Evolutionary conservation across 1,140 invertebrate species (phyloP).

Genomic region (Drosophila quadrilineata): DNA sequence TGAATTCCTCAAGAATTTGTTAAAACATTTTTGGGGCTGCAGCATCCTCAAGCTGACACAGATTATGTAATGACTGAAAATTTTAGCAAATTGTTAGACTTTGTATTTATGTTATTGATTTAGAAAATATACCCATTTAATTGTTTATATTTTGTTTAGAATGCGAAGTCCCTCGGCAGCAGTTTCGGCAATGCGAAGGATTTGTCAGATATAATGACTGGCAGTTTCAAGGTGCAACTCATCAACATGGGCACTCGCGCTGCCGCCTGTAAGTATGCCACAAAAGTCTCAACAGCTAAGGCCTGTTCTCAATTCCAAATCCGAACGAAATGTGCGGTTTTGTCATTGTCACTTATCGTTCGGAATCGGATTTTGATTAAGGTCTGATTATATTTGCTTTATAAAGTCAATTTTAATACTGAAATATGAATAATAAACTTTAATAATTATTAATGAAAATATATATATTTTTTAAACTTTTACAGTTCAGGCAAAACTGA

Average conservation of each 20-base stretch:
- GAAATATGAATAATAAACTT: too few relatives aligned
- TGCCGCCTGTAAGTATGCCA: constrained; percentile 86
- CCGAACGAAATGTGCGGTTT: too few relatives aligned
- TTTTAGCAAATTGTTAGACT: not conserved
- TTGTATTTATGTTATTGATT: too few relatives aligned
- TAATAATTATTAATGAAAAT: too few relatives aligned
- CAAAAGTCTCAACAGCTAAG: constrained; percentile 61
- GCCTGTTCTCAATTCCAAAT: too few relatives aligned
- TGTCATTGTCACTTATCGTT: too few relatives aligned
- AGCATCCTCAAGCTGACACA: not conserved
- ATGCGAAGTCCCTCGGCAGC: constrained; percentile 80
- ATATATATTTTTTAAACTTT: not conserved
- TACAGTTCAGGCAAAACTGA: constrained; percentile 98
- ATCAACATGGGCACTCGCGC: constrained; percentile 89
- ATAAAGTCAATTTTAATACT: too few relatives aligned
- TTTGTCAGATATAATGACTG: constrained; percentile 81
- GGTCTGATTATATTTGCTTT: too few relatives aligned
- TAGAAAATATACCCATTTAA: too few relatives aligned
- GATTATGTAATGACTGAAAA: constrained; percentile 49
- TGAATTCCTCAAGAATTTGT: not conserved
- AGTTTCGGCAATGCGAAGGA: constrained; percentile 81
- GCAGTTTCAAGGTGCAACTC: constrained; percentile 84
- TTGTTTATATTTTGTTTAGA: constrained; percentile 39
- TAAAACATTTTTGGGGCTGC: constrained; percentile 6
- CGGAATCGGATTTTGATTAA: too few relatives aligned